Percentiles rank a stretch among this genome's conserved stretches.
phyloP scores from a whole-genome alignment of 2,113 vertebrate genomes.

The Gymnarchus niloticus region DNA sequence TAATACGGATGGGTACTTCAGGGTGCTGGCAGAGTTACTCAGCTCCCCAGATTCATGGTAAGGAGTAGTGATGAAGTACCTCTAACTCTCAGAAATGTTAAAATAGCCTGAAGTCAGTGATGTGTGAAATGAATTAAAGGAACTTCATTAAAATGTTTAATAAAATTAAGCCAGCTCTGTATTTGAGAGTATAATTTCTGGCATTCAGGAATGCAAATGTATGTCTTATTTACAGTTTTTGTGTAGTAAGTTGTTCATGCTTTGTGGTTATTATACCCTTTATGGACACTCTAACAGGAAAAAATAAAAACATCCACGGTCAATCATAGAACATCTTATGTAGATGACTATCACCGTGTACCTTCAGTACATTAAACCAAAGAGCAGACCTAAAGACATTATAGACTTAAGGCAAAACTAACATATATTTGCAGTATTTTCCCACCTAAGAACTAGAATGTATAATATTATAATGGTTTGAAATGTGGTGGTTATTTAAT shows the following conservation, averaged over 20 bases:
- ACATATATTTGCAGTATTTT: background rate
- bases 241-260: background rate
- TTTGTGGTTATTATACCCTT: background rate
- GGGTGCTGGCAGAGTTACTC: slow-evolving; percentile 27
- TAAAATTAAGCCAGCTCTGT: no score
- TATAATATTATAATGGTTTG: background rate
- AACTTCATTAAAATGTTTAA: background rate
- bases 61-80: background rate
- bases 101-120: no score
- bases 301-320: background rate
- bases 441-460: background rate
- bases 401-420: background rate
- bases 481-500: background rate
- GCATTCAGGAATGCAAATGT: background rate
- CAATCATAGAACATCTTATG: background rate
- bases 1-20: slow-evolving; percentile 20
- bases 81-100: background rate
- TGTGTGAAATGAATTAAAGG: background rate
- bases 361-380: background rate
- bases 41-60: slow-evolving; percentile 35
- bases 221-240: background rate
- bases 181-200: no score
- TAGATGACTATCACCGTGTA: background rate
- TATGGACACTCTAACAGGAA: no score
- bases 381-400: background rate